phyloP scores from a whole-genome alignment of 2,113 vertebrate genomes.

The Candoia aspera region DNA sequence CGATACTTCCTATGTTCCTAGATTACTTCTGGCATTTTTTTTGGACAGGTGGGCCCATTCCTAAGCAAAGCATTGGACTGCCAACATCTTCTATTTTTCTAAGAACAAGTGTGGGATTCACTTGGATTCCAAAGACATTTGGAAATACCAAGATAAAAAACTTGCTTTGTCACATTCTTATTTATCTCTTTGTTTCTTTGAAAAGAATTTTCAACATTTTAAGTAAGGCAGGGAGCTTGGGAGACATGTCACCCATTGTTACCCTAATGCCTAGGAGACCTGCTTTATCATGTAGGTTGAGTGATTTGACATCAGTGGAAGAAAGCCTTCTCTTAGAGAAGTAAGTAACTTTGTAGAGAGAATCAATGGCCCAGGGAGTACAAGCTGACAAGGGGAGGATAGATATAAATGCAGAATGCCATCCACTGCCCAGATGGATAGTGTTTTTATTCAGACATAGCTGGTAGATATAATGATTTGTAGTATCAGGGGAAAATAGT shows the following conservation, averaged over 20 bases:
- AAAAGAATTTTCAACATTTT: not conserved
- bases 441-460: slow-evolving; percentile 8
- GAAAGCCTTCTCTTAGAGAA: not conserved
- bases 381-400: slow-evolving; percentile 4
- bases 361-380: not conserved
- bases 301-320: not conserved
- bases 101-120: not conserved
- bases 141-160: not conserved
- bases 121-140: not conserved
- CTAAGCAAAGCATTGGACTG: not conserved
- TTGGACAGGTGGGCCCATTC: not conserved
- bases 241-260: not conserved
- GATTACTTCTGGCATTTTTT: not conserved
- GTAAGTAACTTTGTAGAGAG: not conserved
- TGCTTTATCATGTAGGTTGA: not conserved
- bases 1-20: not conserved
- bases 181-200: not conserved
- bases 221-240: not conserved
- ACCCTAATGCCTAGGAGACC: not conserved
- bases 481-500: slow-evolving; percentile 20
- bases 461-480: slow-evolving; percentile 20
- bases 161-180: not conserved
- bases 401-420: slow-evolving; percentile 17
- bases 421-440: slow-evolving; percentile 14
- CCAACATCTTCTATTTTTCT: not conserved